Conservation (phyloP, 2,113 vertebrate genomes). For the Nycticebus coucang region DNA sequence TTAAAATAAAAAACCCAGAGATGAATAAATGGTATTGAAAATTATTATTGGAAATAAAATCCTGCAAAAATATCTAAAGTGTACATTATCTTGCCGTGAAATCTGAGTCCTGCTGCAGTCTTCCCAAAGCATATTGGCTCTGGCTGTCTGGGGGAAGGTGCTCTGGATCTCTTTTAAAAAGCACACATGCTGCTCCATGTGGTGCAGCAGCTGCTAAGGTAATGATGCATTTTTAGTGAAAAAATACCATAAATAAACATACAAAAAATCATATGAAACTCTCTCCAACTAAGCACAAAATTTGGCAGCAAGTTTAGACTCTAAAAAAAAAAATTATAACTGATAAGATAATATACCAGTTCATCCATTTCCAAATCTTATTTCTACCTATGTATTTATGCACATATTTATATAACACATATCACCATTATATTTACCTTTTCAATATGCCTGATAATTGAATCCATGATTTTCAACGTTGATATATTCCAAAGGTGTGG, state of each 20-base stretch:
- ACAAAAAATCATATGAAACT: slow-evolving; percentile 82
- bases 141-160: slow-evolving; percentile 60
- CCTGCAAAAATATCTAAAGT: slow-evolving; percentile 54
- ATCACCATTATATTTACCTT: slow-evolving; percentile 72
- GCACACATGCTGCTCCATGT: slow-evolving; percentile 80
- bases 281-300: slow-evolving; percentile 81
- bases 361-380: slow-evolving; percentile 74
- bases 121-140: slow-evolving; percentile 68
- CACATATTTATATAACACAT: slow-evolving; percentile 77
- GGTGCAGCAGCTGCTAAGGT: slow-evolving; percentile 84
- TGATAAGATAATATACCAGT: slow-evolving; percentile 74
- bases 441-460: slow-evolving; percentile 63
- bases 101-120: slow-evolving; percentile 18
- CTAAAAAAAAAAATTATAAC: slow-evolving; percentile 70
- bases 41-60: slow-evolving; percentile 69
- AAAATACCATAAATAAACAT: slow-evolving; percentile 84
- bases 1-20: slow-evolving; percentile 38
- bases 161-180: slow-evolving; percentile 57
- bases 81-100: not conserved
- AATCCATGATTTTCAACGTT: slow-evolving; percentile 62
- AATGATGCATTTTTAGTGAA: slow-evolving; percentile 83
- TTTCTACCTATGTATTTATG: slow-evolving; percentile 76
- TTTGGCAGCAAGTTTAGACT: slow-evolving; percentile 80
- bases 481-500: slow-evolving; percentile 61
- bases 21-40: slow-evolving; percentile 59